These are phyloP conservation scores for Hesperia comma DNA, from an alignment of 2,888 invertebrate species.

Conservation along the genomic window DNA sequence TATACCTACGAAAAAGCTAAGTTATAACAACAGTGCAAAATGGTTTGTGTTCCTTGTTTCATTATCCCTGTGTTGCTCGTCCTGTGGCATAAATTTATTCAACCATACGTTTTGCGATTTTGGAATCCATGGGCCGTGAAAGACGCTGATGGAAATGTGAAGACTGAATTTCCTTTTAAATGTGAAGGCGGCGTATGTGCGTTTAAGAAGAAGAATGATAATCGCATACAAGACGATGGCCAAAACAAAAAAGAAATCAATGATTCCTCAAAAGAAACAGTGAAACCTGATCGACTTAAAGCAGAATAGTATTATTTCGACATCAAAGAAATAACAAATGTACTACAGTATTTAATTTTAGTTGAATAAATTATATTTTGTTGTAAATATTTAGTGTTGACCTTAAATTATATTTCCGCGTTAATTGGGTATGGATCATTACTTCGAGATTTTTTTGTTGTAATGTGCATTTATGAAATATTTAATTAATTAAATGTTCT, in stretches of 20 bases:
- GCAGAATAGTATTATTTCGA: slow-evolving; percentile 49
- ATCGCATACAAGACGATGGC: slow-evolving; percentile 46
- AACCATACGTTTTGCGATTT: slow-evolving; percentile 90
- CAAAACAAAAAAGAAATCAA: slow-evolving; percentile 41
- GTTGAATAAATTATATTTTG: background rate
- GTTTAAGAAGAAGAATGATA: slow-evolving; percentile 57
- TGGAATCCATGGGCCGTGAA: slow-evolving; percentile 92
- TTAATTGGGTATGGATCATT: background rate
- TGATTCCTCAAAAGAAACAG: slow-evolving; percentile 28
- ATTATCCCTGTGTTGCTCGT: slow-evolving; percentile 92
- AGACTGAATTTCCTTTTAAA: slow-evolving; percentile 84
- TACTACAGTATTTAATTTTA: background rate
- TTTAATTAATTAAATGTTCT: background rate
- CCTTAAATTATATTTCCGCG: background rate
- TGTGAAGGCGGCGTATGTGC: slow-evolving; percentile 84
- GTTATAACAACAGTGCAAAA: slow-evolving; percentile 54
- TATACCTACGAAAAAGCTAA: no score
- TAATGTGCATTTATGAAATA: background rate
- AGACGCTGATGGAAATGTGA: slow-evolving; percentile 83
- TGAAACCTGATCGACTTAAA: slow-evolving; percentile 50
- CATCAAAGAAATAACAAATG: background rate
- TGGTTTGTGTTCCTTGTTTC: slow-evolving; percentile 94
- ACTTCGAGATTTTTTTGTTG: background rate
- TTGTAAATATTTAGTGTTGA: background rate
- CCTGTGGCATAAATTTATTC: slow-evolving; percentile 93